Percentiles rank a stretch among this genome's conserved stretches.
Conservation (phyloP, 2,113 vertebrate species). For the Calonectris borealis region DNA sequence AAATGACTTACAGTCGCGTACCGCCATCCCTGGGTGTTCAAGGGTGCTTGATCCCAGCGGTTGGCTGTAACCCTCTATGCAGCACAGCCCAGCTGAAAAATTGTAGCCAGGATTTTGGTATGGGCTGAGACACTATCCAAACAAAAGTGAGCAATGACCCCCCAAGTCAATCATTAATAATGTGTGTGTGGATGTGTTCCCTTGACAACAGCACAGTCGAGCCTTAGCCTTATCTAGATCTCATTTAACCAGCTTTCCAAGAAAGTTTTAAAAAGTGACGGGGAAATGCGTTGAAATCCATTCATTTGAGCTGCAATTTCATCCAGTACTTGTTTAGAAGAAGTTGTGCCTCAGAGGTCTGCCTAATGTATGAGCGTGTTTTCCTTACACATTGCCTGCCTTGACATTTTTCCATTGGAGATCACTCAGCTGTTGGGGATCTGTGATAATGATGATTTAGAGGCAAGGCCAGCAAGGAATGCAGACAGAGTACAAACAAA, state of each 20-base stretch:
- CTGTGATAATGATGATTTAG: background rate
- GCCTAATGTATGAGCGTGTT: background rate
- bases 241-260: background rate
- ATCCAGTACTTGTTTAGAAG: conserved; percentile 19
- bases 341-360: background rate
- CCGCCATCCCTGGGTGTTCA: background rate
- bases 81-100: background rate
- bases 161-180: background rate
- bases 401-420: background rate
- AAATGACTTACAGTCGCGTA: background rate
- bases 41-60: background rate
- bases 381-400: background rate
- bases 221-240: background rate
- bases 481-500: conserved; percentile 27
- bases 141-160: background rate
- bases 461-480: conserved; percentile 4
- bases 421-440: conserved; percentile 27
- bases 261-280: background rate
- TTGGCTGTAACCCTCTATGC: background rate
- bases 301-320: background rate
- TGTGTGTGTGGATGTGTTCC: background rate
- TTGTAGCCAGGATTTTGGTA: background rate
- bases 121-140: background rate
- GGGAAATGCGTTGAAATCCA: background rate
- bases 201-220: background rate